Evolutionary conservation across 2,888 invertebrate species (phyloP).

Genomic region (Drymonia ruficornis): DNA sequence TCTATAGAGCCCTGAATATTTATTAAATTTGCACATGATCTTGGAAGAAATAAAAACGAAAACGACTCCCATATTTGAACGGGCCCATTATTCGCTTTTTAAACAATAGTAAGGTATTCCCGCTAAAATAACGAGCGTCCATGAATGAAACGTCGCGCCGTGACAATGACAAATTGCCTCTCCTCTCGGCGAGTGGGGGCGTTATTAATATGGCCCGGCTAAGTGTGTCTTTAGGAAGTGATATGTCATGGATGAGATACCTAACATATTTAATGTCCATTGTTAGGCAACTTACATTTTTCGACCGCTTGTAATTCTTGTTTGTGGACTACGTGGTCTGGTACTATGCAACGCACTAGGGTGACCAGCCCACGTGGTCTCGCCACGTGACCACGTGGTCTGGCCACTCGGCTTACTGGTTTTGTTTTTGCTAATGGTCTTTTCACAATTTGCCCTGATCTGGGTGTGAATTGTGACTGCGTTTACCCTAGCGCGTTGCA

Average conservation of each 20-base stretch:
- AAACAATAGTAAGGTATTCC: slow-evolving; percentile 1
- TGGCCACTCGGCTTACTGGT: too few relatives aligned
- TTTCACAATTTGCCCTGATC: too few relatives aligned
- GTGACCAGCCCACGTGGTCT: too few relatives aligned
- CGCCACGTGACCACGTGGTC: too few relatives aligned
- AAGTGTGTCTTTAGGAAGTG: slow-evolving; percentile 6
- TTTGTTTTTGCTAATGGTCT: too few relatives aligned
- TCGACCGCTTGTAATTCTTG: too few relatives aligned
- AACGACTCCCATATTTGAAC: not conserved
- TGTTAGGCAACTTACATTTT: too few relatives aligned
- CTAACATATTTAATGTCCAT: not conserved
- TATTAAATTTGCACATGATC: not conserved
- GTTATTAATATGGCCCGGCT: slow-evolving; percentile 1
- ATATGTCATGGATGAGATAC: slow-evolving; percentile 1
- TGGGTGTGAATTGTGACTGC: too few relatives aligned
- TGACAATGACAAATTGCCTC: slow-evolving; percentile 6
- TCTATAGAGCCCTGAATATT: too few relatives aligned
- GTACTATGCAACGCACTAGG: too few relatives aligned
- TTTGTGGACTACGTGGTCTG: too few relatives aligned
- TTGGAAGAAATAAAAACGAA: not conserved
- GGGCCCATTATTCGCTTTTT: slow-evolving; percentile 1
- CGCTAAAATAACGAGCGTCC: slow-evolving; percentile 3
- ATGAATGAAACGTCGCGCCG: slow-evolving; percentile 6
- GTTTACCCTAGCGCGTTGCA: too few relatives aligned
- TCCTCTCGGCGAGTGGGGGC: not conserved